These are phyloP conservation scores for Eufriesea mexicana DNA, from an alignment of 1,140 invertebrate genomes.

Conservation along the genomic window DNA sequence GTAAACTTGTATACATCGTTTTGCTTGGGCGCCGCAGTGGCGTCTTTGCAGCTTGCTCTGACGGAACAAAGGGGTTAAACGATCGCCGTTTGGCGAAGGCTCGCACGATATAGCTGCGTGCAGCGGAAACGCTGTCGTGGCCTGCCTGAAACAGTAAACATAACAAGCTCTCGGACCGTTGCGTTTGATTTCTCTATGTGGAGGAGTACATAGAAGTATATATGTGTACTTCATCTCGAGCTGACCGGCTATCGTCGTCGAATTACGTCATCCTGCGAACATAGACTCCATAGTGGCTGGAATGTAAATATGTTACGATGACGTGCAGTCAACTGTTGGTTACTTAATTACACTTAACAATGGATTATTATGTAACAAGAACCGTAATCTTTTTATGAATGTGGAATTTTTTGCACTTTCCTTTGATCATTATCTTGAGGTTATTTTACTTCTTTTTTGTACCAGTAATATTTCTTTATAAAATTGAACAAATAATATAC, in stretches of 20 bases:
- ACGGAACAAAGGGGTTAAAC: constrained; percentile 30
- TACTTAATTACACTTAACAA: constrained; percentile 11
- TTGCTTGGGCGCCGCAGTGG: not conserved
- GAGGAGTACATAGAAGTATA: not conserved
- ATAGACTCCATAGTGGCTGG: constrained; percentile 25
- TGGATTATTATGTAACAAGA: not conserved
- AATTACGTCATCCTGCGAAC: constrained; percentile 41
- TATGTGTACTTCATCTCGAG: constrained; percentile 9
- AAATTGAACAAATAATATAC: not conserved
- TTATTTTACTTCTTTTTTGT: not conserved
- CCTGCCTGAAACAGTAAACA: constrained; percentile 43
- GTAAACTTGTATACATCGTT: not conserved
- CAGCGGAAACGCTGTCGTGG: constrained; percentile 39
- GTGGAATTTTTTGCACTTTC: not conserved
- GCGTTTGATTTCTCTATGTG: constrained; percentile 4
- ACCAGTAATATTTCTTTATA: too few species aligned
- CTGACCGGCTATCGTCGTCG: constrained; percentile 29
- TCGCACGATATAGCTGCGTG: constrained; percentile 6
- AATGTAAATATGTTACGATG: constrained; percentile 38
- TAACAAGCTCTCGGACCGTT: constrained; percentile 31
- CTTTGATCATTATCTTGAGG: not conserved
- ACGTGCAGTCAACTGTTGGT: not conserved
- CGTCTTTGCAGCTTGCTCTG: not conserved
- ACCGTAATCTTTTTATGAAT: too few species aligned
- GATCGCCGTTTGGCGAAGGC: not conserved